A percentile compares a stretch with the other conserved stretches of the same genome.
Conservation (phyloP, 2,113 vertebrate genomes). For the Gymnobelideus leadbeateri region DNA sequence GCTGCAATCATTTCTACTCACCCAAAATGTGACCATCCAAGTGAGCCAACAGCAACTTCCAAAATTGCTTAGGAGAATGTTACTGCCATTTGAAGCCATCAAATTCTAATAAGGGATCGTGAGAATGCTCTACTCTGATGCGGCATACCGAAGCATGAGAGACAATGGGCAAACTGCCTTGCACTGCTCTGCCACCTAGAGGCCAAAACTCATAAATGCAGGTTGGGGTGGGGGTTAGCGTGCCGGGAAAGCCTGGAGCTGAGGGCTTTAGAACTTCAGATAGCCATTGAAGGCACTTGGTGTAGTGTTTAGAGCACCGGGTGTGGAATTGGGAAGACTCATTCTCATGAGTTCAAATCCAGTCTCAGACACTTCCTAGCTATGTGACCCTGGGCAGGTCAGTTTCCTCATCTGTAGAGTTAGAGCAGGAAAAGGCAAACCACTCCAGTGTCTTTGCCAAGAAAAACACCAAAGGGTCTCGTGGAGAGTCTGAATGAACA, state of each 20-base stretch:
- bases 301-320: fast-evolving
- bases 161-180: background rate
- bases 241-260: background rate
- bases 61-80: background rate
- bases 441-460: background rate
- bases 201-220: background rate
- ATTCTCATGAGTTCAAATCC: background rate
- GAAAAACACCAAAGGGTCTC: too few species aligned
- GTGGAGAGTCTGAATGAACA: too few species aligned
- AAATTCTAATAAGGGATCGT: background rate
- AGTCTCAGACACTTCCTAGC: too few species aligned
- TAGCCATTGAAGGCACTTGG: too few species aligned
- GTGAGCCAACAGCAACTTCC: background rate
- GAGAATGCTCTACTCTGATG: background rate
- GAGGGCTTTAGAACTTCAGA: background rate
- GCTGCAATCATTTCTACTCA: background rate
- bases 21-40: background rate
- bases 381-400: background rate
- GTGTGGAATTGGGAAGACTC: background rate
- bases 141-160: background rate
- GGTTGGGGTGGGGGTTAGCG: background rate
- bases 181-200: background rate
- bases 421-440: background rate
- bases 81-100: background rate
- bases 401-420: background rate